A percentile compares a stretch with the other conserved stretches of the same genome.
These are phyloP conservation scores for Acrocephalus scirpaceus DNA, from an alignment of 2,797 vertebrate species.

Conservation along the genomic window DNA sequence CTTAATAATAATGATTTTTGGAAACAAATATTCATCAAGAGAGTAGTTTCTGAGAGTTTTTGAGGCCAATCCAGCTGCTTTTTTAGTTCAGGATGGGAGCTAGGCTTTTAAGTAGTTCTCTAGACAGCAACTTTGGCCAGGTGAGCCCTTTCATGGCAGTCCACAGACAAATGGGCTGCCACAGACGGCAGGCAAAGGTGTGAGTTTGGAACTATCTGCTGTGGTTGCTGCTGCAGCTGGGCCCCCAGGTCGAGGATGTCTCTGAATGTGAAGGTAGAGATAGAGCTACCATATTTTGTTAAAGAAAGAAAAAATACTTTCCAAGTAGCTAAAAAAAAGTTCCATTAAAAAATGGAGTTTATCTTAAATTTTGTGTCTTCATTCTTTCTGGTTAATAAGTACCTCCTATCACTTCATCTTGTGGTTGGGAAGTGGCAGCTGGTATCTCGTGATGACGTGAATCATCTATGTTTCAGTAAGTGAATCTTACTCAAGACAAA, in stretches of 20 bases:
- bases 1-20: neutral
- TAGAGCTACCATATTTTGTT: neutral
- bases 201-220: neutral
- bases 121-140: neutral
- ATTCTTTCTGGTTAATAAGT: neutral
- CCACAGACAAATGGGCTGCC: neutral
- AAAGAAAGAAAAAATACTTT: neutral
- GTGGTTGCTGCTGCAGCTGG: neutral
- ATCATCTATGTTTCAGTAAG: neutral
- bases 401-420: neutral
- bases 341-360: neutral
- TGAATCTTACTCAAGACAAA: neutral
- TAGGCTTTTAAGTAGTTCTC: neutral
- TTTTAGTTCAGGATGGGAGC: neutral
- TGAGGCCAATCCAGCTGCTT: neutral
- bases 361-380: neutral
- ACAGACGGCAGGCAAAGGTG: neutral
- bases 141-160: neutral
- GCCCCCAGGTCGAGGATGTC: neutral
- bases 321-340: neutral
- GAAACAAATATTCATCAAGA: neutral
- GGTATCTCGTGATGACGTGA: neutral
- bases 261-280: neutral
- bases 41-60: neutral
- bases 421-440: neutral